Percentiles rank a stretch among this genome's conserved stretches.
Conservation (phyloP, 1,140 invertebrate genomes). For the Monomorium pharaonis region DNA sequence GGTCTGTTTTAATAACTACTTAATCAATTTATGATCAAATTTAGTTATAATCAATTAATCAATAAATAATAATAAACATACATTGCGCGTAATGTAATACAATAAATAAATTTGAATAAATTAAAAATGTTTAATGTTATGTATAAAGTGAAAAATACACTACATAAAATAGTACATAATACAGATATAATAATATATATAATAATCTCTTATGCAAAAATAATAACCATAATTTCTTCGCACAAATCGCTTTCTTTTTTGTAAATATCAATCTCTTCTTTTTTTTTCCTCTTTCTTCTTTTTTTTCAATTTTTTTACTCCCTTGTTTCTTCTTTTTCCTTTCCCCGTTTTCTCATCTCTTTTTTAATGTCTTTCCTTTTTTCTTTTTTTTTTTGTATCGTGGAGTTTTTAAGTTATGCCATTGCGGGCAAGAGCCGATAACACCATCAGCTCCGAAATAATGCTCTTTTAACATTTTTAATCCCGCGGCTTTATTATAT, state of each 20-base stretch:
- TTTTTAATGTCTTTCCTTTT: background rate
- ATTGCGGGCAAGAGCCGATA: constrained; percentile 17
- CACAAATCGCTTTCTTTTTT: background rate
- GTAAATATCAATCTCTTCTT: background rate
- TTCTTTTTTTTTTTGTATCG: background rate
- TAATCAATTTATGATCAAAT: background rate
- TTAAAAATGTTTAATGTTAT: background rate
- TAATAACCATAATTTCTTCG: background rate
- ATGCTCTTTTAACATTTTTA: constrained; percentile 38
- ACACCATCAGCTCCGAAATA: constrained; percentile 18
- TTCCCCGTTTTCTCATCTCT: too few relatives aligned
- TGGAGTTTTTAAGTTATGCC: background rate
- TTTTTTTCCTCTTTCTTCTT: background rate
- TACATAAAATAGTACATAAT: background rate
- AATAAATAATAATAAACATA: background rate
- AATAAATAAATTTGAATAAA: background rate
- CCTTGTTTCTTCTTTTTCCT: background rate
- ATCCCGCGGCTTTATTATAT: constrained; percentile 35
- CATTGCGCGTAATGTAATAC: background rate
- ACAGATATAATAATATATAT: background rate
- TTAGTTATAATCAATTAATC: background rate
- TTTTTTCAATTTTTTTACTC: background rate
- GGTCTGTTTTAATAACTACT: background rate
- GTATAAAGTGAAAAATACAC: background rate
- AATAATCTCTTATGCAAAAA: background rate